Evolutionary conservation across 2,888 invertebrate genomes (phyloP).

Genomic region (Netelia inedita): DNA sequence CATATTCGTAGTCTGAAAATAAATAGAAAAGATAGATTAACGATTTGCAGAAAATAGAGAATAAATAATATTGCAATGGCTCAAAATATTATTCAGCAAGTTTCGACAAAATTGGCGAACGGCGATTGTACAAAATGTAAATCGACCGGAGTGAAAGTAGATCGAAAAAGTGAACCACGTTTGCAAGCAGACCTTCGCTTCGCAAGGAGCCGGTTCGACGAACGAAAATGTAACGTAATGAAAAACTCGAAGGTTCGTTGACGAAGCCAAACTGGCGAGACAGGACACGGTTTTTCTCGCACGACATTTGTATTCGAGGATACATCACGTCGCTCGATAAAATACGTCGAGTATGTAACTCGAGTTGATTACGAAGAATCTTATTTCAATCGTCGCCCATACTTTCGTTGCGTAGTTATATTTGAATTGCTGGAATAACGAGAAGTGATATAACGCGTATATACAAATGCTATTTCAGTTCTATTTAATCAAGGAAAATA

Average conservation of each 20-base stretch:
- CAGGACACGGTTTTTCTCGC: not conserved
- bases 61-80: constrained; percentile 1
- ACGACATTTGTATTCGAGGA: not conserved
- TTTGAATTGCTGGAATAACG: not conserved
- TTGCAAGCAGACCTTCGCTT: constrained; percentile 10
- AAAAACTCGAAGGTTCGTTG: not conserved
- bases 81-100: constrained; percentile 4
- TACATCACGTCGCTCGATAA: constrained; percentile 16
- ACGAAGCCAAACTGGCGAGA: constrained; percentile 20
- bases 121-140: not conserved
- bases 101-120: not conserved
- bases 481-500: too few relatives aligned
- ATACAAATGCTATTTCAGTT: too few relatives aligned
- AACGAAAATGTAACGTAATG: constrained; percentile 40
- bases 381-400: constrained; percentile 45
- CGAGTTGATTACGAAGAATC: constrained; percentile 38
- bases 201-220: constrained; percentile 30
- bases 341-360: constrained; percentile 28
- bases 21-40: constrained; percentile 15
- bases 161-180: constrained; percentile 37
- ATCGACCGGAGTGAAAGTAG: constrained; percentile 49
- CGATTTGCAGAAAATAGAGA: constrained; percentile 4
- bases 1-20: constrained; percentile 82
- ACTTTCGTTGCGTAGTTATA: constrained; percentile 32
- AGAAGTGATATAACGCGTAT: too few relatives aligned